Evolutionary conservation across 1,140 invertebrate species (phyloP), one percentile per base, ranked within the genome.

Genomic region (Bathynomus jamesi): DNA sequence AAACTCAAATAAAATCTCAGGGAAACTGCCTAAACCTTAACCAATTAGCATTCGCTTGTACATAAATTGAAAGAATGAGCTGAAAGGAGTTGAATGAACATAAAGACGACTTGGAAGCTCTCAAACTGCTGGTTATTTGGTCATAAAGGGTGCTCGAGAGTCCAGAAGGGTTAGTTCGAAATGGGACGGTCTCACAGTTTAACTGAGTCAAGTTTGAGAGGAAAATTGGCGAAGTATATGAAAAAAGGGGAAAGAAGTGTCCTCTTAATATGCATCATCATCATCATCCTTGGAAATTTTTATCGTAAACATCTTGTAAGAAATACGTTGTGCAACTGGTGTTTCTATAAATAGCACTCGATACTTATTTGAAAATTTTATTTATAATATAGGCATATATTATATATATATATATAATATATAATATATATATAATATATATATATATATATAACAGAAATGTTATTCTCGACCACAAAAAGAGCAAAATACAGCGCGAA

Each of bases 51-150:
- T 53, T 53, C 40, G 2, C 40, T 53, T 53, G 40, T 53, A 17
- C 40, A 53, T 53, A 53, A 53, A 53, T 53, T 53, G 40, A 53
- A 53, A 53, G 40, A 53, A 53, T 53, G 40, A 53, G 40, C 40
- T 53, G 40, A 21, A 53, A 53, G 40, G 40, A 53, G 40, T 11
- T 53, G 40, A 53, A 53, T 53, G 40, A 53, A 53, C 40, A 21
- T 53, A 53, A 53, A 53, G 40, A 53, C 40, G 40, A 53, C 40
- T 53, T 53, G 11, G 40, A 53, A 53, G 40, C 40, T 53, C 40
- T 53, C 40, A 53, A 53, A 53, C 40, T 53, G 40, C 40, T 53
- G 40, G 40, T 53, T 53, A 53, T 53, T 53, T 53, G 40, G 40
- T 53, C 40, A 21, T 53, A 53, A 53, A 53, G 40, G 40, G 40